These are phyloP conservation scores for Cyprinus carpio DNA, from an alignment of 2,113 vertebrate genomes.

Conservation along the genomic window DNA sequence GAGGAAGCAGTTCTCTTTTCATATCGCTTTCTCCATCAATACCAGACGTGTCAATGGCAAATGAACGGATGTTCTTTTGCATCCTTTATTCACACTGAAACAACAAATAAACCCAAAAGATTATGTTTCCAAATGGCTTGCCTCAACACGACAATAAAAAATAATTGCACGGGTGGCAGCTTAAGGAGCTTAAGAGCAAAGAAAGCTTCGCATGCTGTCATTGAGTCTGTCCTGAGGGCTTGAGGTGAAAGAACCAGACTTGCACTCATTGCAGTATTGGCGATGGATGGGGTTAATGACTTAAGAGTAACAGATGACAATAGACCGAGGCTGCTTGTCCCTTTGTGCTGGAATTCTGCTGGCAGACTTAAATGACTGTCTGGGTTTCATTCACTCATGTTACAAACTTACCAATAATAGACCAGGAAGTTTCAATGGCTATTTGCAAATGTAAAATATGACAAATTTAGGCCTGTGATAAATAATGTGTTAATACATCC, in stretches of 20 bases:
- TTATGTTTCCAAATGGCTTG: not conserved
- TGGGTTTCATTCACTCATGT: not conserved
- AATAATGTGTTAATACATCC: not conserved
- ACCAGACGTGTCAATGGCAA: slow-evolving; percentile 19
- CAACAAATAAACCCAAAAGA: slow-evolving; percentile 6
- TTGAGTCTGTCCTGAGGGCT: slow-evolving; percentile 15
- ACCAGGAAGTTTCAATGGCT: not conserved
- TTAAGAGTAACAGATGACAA: slow-evolving; percentile 22
- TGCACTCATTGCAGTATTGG: not conserved
- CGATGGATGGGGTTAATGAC: not conserved
- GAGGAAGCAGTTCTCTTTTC: slow-evolving; percentile 4
- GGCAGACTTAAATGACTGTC: not conserved
- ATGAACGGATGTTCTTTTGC: not conserved
- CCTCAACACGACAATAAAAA: not conserved
- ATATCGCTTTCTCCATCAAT: slow-evolving; percentile 31
- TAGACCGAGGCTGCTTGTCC: not conserved
- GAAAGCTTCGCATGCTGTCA: slow-evolving; percentile 13
- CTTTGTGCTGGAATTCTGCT: not conserved
- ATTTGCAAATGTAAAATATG: not conserved
- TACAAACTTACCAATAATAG: not conserved
- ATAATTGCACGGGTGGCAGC: slow-evolving; percentile 15
- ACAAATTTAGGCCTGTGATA: not conserved
- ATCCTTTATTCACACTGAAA: slow-evolving; percentile 5
- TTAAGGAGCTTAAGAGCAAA: slow-evolving; percentile 22
- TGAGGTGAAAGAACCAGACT: slow-evolving; percentile 1